Conservation (phyloP, 2,113 vertebrate genomes). For the Otolemur garnettii region DNA sequence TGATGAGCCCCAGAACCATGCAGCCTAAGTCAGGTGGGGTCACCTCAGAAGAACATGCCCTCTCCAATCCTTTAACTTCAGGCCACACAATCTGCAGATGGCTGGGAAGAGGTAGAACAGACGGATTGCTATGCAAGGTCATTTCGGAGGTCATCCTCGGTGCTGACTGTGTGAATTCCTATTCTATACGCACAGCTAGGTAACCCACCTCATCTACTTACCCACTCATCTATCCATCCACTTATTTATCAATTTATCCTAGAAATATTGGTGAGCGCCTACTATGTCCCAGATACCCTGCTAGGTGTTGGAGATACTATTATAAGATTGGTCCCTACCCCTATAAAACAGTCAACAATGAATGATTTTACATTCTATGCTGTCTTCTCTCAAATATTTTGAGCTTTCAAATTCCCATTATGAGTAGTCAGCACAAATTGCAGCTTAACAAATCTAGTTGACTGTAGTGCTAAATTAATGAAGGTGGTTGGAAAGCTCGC, state of each 20-base stretch:
- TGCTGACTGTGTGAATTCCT: not conserved
- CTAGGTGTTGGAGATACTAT: not conserved
- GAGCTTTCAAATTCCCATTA: not conserved
- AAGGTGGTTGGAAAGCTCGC: not conserved
- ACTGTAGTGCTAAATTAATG: not conserved
- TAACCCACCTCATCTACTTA: not conserved
- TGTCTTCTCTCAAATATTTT: constrained; percentile 40
- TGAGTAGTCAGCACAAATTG: not conserved
- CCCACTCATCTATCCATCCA: not conserved
- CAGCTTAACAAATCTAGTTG: not conserved
- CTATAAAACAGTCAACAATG: not conserved
- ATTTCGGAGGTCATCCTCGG: not conserved
- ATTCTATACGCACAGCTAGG: not conserved
- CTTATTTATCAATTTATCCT: not conserved
- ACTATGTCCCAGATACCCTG: not conserved
- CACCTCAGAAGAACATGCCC: not conserved
- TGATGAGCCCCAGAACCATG: not conserved
- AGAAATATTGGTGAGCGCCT: not conserved
- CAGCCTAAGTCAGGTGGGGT: not conserved
- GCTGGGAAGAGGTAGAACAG: not conserved
- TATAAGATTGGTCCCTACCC: not conserved
- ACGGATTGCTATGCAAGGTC: not conserved
- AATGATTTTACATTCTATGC: not conserved
- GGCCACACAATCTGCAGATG: not conserved
- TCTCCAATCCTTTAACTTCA: not conserved